Percentiles rank a stretch among this genome's conserved stretches.
phyloP scores from a whole-genome alignment of 1,140 invertebrate species.

The Tetramorium alpestre region DNA sequence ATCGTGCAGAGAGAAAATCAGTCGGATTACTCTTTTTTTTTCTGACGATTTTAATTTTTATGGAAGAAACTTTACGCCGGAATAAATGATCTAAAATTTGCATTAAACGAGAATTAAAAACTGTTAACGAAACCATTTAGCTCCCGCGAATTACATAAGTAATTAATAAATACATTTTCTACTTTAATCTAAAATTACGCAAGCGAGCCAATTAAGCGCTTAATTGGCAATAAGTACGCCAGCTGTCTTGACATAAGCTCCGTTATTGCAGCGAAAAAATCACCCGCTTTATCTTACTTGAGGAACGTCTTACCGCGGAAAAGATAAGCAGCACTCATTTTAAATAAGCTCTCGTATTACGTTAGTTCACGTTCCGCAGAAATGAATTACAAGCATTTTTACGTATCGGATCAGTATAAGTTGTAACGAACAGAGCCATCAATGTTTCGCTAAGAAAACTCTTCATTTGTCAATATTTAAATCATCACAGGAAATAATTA shows the following conservation, averaged over 20 bases:
- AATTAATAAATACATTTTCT: conserved; percentile 23
- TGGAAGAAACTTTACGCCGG: background rate
- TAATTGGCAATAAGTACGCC: conserved; percentile 55
- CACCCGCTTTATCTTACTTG: conserved; percentile 40
- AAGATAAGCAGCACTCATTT: conserved; percentile 26
- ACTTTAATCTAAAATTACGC: conserved; percentile 11
- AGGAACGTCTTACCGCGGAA: conserved; percentile 2
- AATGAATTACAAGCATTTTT: conserved; percentile 9
- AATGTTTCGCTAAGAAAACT: background rate
- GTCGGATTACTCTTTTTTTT: background rate
- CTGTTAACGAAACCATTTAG: background rate
- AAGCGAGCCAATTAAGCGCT: conserved; percentile 39
- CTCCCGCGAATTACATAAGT: background rate
- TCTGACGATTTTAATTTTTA: background rate
- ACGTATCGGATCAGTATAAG: background rate
- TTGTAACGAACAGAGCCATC: background rate
- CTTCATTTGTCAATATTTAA: background rate
- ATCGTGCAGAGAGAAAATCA: background rate
- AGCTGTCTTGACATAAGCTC: conserved; percentile 8
- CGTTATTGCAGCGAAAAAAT: conserved; percentile 38
- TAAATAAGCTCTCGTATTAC: conserved; percentile 48
- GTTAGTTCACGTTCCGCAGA: background rate
- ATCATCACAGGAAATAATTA: background rate
- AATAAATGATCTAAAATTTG: background rate
- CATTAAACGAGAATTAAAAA: background rate